These are phyloP conservation scores for Bufo bufo DNA, from an alignment of 2,113 vertebrate genomes.

Conservation along the genomic window DNA sequence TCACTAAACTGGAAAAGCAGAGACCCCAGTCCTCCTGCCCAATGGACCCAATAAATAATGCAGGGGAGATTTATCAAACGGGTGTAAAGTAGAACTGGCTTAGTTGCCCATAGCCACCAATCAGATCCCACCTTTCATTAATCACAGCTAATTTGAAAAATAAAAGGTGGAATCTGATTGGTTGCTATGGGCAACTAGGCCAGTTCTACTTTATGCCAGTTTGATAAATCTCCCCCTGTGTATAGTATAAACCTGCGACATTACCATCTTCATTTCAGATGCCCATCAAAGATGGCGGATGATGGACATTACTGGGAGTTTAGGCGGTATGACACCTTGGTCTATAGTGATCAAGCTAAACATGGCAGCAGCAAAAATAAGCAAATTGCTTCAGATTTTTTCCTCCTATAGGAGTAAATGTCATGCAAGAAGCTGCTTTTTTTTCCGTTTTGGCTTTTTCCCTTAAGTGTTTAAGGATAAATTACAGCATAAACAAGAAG, in stretches of 20 bases:
- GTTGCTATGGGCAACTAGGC: too few relatives aligned
- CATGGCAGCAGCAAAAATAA: background rate
- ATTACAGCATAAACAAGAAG: conserved; percentile 11
- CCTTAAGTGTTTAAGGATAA: conserved; percentile 13
- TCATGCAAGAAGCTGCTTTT: background rate
- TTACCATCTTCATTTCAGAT: background rate
- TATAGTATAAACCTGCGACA: background rate
- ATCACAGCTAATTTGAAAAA: too few relatives aligned
- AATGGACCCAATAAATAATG: too few relatives aligned
- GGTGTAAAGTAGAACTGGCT: too few relatives aligned
- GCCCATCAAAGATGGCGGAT: background rate
- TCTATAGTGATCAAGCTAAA: background rate
- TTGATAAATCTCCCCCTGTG: too few relatives aligned
- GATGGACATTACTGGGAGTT: background rate
- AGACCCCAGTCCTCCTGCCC: too few relatives aligned
- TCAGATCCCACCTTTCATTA: too few relatives aligned
- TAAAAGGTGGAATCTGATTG: too few relatives aligned
- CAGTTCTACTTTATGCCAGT: too few relatives aligned
- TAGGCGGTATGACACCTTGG: background rate
- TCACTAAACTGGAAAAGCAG: too few relatives aligned
- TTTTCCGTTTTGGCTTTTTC: background rate
- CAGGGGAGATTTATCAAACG: too few relatives aligned
- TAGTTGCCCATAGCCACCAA: too few relatives aligned
- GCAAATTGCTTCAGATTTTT: background rate
- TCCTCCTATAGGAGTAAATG: background rate